phyloP scores from a whole-genome alignment of 2,888 invertebrate genomes.

The Pachliopta kotzebuea region DNA sequence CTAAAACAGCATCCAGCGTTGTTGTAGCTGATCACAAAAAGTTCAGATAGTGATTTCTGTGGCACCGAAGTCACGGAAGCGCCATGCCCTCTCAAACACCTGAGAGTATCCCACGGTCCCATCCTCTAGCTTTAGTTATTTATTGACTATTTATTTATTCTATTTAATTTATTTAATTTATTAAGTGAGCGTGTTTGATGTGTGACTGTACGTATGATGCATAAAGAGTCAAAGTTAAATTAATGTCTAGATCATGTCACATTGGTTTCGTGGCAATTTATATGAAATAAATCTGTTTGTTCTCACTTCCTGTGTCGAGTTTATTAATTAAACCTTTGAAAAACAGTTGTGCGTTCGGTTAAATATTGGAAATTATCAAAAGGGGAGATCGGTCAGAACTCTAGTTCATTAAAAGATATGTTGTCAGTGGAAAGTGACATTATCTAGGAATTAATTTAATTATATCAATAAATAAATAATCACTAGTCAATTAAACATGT shows the following conservation, averaged over 20 bases:
- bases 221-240: slow-evolving; percentile 75
- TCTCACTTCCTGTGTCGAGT: slow-evolving; percentile 70
- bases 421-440: slow-evolving; percentile 74
- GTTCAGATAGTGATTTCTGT: slow-evolving; percentile 75
- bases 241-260: slow-evolving; percentile 82
- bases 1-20: slow-evolving; percentile 73
- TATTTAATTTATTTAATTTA: slow-evolving; percentile 82
- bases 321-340: slow-evolving; percentile 66
- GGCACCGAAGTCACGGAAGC: slow-evolving; percentile 52
- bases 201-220: slow-evolving; percentile 76
- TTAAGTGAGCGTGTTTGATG: slow-evolving; percentile 79
- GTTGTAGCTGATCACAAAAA: slow-evolving; percentile 76
- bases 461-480: slow-evolving; percentile 59
- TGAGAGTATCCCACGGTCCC: slow-evolving; percentile 69
- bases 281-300: slow-evolving; percentile 80
- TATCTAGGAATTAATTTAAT: slow-evolving; percentile 79
- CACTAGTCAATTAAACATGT: slow-evolving; percentile 76
- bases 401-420: slow-evolving; percentile 55
- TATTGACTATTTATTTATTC: slow-evolving; percentile 81
- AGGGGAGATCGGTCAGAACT: slow-evolving; percentile 65
- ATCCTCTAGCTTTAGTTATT: slow-evolving; percentile 79
- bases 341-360: slow-evolving; percentile 65
- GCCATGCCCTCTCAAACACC: slow-evolving; percentile 67
- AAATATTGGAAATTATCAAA: slow-evolving; percentile 21
- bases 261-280: slow-evolving; percentile 79